phyloP scores from a whole-genome alignment of 2,113 vertebrate genomes.

The Oxygymnocypris stewartii region DNA sequence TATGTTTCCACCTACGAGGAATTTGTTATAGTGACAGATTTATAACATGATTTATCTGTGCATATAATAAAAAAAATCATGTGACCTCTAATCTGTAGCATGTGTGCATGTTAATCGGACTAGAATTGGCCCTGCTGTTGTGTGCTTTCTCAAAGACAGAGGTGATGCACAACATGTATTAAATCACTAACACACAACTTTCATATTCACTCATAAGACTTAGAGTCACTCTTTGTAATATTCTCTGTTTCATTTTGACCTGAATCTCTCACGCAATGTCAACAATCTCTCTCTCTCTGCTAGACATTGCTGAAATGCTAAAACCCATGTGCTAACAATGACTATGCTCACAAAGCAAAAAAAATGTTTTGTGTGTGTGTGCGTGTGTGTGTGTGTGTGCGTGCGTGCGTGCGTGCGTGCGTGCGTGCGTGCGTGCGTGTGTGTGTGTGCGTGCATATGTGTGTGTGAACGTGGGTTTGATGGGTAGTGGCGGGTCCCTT shows the following conservation, averaged over 20 bases:
- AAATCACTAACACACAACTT: not conserved
- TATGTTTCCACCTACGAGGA: no score
- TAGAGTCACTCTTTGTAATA: not conserved
- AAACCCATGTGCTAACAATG: not conserved
- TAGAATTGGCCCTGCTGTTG: not conserved
- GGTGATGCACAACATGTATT: not conserved
- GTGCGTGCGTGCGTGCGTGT: not conserved
- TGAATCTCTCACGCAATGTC: not conserved
- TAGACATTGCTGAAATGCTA: not conserved
- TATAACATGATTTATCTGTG: not conserved
- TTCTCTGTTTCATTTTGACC: not conserved
- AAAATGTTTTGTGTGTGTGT: not conserved
- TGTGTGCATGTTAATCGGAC: not conserved
- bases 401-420: no score
- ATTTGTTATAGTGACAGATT: no score
- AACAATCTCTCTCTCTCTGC: not conserved
- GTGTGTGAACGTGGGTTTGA: not conserved
- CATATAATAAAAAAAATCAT: not conserved
- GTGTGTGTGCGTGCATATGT: slow-evolving; percentile 2
- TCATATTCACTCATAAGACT: slow-evolving; percentile 3
- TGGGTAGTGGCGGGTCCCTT: not conserved
- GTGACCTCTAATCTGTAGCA: not conserved
- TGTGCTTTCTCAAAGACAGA: not conserved
- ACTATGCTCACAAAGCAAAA: not conserved
- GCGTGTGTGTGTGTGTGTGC: slow-evolving; percentile 1